Percentiles rank a stretch among this genome's conserved stretches.
Conservation (phyloP, 2,888 invertebrate species). For the Polydrusus pterygomalis region DNA sequence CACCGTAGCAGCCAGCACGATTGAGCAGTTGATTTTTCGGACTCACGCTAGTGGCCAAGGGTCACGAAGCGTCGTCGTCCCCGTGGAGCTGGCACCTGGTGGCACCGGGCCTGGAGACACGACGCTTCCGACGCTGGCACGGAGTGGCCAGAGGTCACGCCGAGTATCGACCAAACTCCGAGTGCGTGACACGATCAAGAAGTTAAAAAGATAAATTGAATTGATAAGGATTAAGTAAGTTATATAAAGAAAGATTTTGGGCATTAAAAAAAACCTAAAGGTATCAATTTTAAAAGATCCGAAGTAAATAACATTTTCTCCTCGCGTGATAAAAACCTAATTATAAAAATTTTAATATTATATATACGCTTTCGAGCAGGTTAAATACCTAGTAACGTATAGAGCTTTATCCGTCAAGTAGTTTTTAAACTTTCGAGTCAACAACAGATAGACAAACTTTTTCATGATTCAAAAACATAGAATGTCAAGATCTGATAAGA, state of each 20-base stretch:
- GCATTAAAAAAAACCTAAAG: neutral
- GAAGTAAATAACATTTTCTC: too few species aligned
- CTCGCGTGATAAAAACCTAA: too few species aligned
- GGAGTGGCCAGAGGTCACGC: slow-evolving; percentile 72
- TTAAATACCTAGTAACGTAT: too few species aligned
- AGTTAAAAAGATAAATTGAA: slow-evolving; percentile 51
- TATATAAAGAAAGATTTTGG: slow-evolving; percentile 17
- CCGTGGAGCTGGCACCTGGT: slow-evolving; percentile 62
- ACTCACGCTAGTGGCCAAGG: slow-evolving; percentile 71
- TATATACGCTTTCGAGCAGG: too few species aligned
- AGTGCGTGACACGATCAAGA: slow-evolving; percentile 55
- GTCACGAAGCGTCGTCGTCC: slow-evolving; percentile 65
- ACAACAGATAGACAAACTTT: too few species aligned
- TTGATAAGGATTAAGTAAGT: slow-evolving; percentile 30
- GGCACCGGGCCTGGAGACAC: slow-evolving; percentile 60
- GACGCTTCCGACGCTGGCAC: slow-evolving; percentile 66
- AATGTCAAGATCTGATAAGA: too few species aligned
- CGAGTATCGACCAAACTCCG: slow-evolving; percentile 69
- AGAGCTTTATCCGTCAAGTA: too few species aligned
- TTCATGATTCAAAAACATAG: too few species aligned
- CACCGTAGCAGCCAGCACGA: slow-evolving; percentile 26
- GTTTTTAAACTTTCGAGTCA: too few species aligned
- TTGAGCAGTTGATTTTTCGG: slow-evolving; percentile 54
- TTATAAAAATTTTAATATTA: too few species aligned
- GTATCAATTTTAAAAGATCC: too few species aligned